A percentile compares a stretch with the other conserved stretches of the same genome.
phyloP scores from a whole-genome alignment of 1,140 invertebrate genomes.

The Bemisia tabaci region DNA sequence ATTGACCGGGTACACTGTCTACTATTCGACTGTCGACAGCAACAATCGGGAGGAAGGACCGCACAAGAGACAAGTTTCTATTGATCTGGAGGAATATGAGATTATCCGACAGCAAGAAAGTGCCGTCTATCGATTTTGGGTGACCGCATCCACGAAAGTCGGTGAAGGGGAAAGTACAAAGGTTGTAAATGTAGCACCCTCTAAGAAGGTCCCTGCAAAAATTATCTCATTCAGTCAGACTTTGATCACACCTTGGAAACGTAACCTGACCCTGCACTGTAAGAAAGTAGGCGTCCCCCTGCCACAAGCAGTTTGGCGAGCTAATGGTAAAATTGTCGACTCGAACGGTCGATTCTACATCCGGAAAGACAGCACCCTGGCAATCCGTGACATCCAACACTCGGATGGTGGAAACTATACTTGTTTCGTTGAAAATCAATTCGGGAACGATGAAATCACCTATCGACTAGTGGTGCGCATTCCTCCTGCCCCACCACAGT shows the following conservation, averaged over 20 bases:
- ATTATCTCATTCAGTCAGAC: conserved; percentile 67
- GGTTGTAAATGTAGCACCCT: conserved; percentile 57
- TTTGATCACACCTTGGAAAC: conserved; percentile 70
- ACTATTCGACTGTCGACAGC: conserved; percentile 26
- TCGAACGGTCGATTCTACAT: conserved; percentile 24
- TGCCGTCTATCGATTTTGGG: conserved; percentile 64
- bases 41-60: conserved; percentile 39
- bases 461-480: conserved; percentile 53
- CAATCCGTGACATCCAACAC: conserved; percentile 54
- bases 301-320: conserved; percentile 19
- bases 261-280: conserved; percentile 62
- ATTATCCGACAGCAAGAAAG: conserved; percentile 54
- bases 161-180: conserved; percentile 66
- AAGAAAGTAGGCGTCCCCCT: conserved; percentile 63
- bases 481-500: conserved; percentile 48
- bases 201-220: conserved; percentile 63
- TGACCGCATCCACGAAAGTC: conserved; percentile 61
- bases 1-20: conserved; percentile 63
- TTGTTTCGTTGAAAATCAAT: conserved; percentile 66
- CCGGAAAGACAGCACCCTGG: conserved; percentile 23
- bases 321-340: conserved; percentile 21
- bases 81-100: conserved; percentile 50
- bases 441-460: conserved; percentile 71
- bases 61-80: conserved; percentile 49
- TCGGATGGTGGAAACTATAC: conserved; percentile 81